Evolutionary conservation across 30 jellyfish, hydroid and myxozoan species (phyloP).

Genomic region (Turritopsis dohrnii): DNA sequence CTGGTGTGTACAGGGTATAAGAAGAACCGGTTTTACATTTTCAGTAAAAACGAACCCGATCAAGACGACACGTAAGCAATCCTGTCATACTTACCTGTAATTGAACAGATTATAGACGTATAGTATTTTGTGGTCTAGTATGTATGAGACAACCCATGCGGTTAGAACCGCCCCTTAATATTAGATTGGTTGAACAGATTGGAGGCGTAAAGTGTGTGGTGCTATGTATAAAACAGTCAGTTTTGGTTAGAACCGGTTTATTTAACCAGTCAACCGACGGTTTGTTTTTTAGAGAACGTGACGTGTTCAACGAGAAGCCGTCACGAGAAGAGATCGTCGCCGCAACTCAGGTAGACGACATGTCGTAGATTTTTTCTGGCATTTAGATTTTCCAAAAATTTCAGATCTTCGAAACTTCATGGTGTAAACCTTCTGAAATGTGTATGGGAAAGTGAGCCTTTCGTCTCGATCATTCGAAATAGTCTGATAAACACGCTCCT

Average conservation of each 20-base stretch:
- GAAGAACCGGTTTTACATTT: slow-evolving; percentile 83
- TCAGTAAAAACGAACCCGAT: slow-evolving; percentile 82
- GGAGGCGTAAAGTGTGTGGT: no score
- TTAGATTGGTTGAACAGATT: not conserved
- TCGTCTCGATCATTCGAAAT: no score
- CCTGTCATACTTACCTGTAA: no score
- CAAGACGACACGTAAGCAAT: slow-evolving; percentile 72
- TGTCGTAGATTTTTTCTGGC: not conserved
- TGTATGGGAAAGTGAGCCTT: no score
- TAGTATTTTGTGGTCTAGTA: no score
- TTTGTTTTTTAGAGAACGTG: slow-evolving; percentile 86
- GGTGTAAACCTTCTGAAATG: no score
- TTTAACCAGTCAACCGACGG: not conserved
- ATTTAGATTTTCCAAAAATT: no score
- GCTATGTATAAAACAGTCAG: not conserved
- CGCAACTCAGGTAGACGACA: slow-evolving; percentile 68
- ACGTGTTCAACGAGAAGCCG: slow-evolving; percentile 95
- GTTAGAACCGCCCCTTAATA: not conserved
- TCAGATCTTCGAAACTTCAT: no score
- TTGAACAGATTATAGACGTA: no score
- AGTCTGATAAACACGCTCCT: no score
- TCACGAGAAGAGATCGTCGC: slow-evolving; percentile 96
- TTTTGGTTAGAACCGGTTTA: not conserved
- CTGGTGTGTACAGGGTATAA: slow-evolving; percentile 79
- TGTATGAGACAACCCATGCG: no score